phyloP scores from a whole-genome alignment of 2,797 vertebrate genomes.

The Epinephelus coioides region DNA sequence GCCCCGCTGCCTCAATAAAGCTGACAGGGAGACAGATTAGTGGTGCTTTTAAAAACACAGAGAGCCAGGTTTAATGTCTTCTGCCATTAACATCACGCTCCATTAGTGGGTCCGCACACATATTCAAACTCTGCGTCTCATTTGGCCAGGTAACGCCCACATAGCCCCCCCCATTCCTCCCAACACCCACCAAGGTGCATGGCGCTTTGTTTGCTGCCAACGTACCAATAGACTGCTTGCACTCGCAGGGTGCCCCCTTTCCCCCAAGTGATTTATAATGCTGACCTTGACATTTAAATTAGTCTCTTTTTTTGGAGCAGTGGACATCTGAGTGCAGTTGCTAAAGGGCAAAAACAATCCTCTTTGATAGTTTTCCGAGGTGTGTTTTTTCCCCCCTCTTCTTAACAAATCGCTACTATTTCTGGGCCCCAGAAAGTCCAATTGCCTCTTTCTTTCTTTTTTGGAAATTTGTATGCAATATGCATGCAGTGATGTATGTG shows the following conservation, averaged over 20 bases:
- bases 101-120: slow-evolving; percentile 74
- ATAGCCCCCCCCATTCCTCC: not conserved
- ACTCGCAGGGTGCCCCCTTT: slow-evolving; percentile 46
- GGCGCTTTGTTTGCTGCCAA: slow-evolving; percentile 70
- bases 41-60: slow-evolving; percentile 77
- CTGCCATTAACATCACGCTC: slow-evolving; percentile 78
- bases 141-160: slow-evolving; percentile 71
- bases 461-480: slow-evolving; percentile 75
- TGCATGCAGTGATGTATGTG: slow-evolving; percentile 82
- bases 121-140: slow-evolving; percentile 73
- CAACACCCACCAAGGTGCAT: slow-evolving; percentile 17
- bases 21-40: slow-evolving; percentile 82
- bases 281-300: slow-evolving; percentile 83
- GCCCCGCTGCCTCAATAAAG: slow-evolving; percentile 66
- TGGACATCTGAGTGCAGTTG: slow-evolving; percentile 64
- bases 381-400: slow-evolving; percentile 14
- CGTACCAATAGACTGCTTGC: slow-evolving; percentile 45
- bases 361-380: slow-evolving; percentile 59
- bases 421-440: slow-evolving; percentile 42
- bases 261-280: slow-evolving; percentile 77
- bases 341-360: slow-evolving; percentile 81
- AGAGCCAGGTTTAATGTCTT: slow-evolving; percentile 78
- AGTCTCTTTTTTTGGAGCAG: slow-evolving; percentile 67
- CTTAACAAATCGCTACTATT: slow-evolving; percentile 61
- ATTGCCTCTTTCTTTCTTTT: slow-evolving; percentile 59